Base-by-base conservation (phyloP, 2,888 invertebrate species). In the Caenorhabditis sp. region DNA sequence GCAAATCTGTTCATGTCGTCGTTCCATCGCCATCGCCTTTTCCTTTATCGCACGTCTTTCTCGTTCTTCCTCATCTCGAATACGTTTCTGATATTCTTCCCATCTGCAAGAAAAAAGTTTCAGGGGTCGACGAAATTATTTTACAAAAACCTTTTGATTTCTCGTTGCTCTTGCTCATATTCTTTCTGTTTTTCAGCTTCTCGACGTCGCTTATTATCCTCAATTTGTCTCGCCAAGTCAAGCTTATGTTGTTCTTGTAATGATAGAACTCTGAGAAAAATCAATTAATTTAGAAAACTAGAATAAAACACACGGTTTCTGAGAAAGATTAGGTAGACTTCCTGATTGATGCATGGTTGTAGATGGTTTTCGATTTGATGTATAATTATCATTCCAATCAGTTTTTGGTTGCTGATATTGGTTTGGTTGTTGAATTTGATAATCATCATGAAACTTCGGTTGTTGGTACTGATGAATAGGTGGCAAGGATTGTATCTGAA, bases 131-230 rank as follows among this genome's bases (percentile, higher is more conserved):
- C 14, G 5, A 10, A n/a, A 53, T 36, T 66, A 52, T 50, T 43
- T 17, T 43, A 36, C 50, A 59, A 14, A 59, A 43, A 74, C 69
- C 70, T 74, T 23, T 67, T 26, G 14, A 79, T 77, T 63, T 83
- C 83, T 36, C 76, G 57, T 58, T 81, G 78, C 56, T 83, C 83
- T 61, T 69, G 23, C 53, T 82, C 78, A 20, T 72, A 62, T 56
- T 84, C 84, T 62, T 76, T 82, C 57, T 80, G 80, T 54, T 77
- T 76, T 56, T 83, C 84, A 17, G 76, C 20, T 38, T 79, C 81
- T 38, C 67, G 69, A 21, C 79, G 61, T 10, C 79, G 60, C 49
- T 72, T 70, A 60, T 82, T 80, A 12, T 82, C 84, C n/a, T 82
- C 81, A 23, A 83, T 83, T 67, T 84, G 84, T 43, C 63, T 53